Evolutionary conservation across 2,113 vertebrate species (phyloP), one percentile per base, ranked within the genome.

Genomic region (Monarcha castaneiventris): DNA sequence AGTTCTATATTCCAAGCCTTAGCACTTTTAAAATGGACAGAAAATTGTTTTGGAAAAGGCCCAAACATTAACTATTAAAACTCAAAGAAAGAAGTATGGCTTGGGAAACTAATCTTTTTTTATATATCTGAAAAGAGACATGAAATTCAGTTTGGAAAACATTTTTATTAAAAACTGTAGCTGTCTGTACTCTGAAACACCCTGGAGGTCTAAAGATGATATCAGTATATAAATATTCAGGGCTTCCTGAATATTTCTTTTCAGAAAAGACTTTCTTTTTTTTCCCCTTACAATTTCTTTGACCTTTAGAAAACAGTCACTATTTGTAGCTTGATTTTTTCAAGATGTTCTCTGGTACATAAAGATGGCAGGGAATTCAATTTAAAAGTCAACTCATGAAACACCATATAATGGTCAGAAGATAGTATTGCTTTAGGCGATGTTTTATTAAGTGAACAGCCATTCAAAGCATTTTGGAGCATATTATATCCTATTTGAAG

Each of bases 191-290:
- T 93, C 87, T 88, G 93, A 96, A 97, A 97, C 89, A 92, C 84
- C 94, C 95, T 90, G 84, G 88, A 92, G 75, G 74, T 93, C 49
- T 96, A 90, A 91, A 96, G 94, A 93, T 95, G 72, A 92, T 97
- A 95, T 92, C 89, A 86, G 75, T 94, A 92, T 91, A 90, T 83
- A 97, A 95, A 96, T 97, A 96, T 90, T 94, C 74, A 96, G 41
- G 78, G 78, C 59, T 96, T 97, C 94, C 89, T 95, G 91, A 95
- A 94, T 87, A 87, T 97, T 96, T 94, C 72, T 95, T 96, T 97
- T 89, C 81, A 93, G 87, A 97, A 84, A 86, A 87, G 16, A 51
- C 78, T 92, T 74, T 25, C 10, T 90, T 84, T 80, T 82, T 51
- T 19, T 3, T 0, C 2, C 55, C 18, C n/a, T 82, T 94, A 92